Evolutionary conservation across 2,888 invertebrate species (phyloP), one percentile per base, ranked within the genome.

Genomic region (Mesopsocus fuscifrons): DNA sequence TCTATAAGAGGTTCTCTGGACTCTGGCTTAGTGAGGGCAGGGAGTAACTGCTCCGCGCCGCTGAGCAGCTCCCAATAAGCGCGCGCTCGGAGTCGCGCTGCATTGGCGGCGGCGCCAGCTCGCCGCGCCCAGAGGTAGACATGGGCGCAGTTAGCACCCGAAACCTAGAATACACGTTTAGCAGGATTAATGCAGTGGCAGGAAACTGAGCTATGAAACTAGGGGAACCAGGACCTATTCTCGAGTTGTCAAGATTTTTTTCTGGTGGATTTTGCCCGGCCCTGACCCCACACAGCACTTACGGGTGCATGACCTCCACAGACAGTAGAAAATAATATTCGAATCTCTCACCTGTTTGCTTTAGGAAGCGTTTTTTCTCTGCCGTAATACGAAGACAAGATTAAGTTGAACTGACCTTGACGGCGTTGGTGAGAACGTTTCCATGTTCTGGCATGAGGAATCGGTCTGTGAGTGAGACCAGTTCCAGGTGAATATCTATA

Each of bases 401-500:
- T n/a, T n/a, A n/a, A n/a, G n/a, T n/a, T n/a, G n/a, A n/a, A 17
- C 20, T 38, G 17, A 38, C 4, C 4, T 16, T 15, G 6, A 38
- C 9, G n/a, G 6, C n/a, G n/a, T 17, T 20, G 8, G 38, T 38
- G 5, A 38, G 21, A 5, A 20, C 20, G 21, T 38, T 20, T 13
- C 21, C 21, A 5, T 18, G 21, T 15, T 16, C 13, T 6, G 8
- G 21, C 4, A 38, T 38, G n/a, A 38, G 21, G 20, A 38, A 20
- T 20, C 38, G 17, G 18, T 38, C 38, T 5, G 38, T 20, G 6
- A 38, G 21, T 3, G 38, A 38, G 4, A 38, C 20, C 18, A 38
- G 21, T 20, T 38, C 38, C 5, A 38, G 21, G 3, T 17, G 6
- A 5, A 20, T 38, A 20, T 5, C 17, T 4, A 21, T 3, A 5